Percentiles rank a stretch among this genome's conserved stretches.
phyloP scores from a whole-genome alignment of 2,797 vertebrate genomes.

The Macrochelys suwanniensis region DNA sequence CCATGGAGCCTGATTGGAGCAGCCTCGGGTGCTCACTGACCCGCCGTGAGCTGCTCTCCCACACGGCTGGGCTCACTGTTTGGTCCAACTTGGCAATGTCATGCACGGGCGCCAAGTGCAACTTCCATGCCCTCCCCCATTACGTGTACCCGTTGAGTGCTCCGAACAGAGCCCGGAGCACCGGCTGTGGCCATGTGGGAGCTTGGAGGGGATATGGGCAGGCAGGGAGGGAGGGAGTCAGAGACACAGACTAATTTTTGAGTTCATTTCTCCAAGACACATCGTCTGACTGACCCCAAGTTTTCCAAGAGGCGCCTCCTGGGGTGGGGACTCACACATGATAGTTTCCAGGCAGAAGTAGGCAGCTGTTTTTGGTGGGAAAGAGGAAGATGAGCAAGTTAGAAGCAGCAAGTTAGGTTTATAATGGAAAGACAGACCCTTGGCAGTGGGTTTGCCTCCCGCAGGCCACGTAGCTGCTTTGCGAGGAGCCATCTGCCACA shows the following conservation, averaged over 20 bases:
- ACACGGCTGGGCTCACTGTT: too few relatives aligned
- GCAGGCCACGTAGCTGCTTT: neutral
- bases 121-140: too few relatives aligned
- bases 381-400: neutral
- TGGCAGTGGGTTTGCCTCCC: neutral
- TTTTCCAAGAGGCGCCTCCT: neutral
- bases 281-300: neutral
- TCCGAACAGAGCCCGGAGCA: neutral
- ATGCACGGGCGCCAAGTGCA: too few relatives aligned
- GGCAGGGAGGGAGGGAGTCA: neutral
- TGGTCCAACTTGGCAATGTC: too few relatives aligned
- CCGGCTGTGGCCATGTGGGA: too few relatives aligned
- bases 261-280: neutral
- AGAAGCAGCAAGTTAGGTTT: accelerated
- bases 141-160: too few relatives aligned
- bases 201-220: neutral
- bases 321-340: neutral
- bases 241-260: neutral
- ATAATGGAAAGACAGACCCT: neutral
- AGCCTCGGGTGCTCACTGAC: too few relatives aligned
- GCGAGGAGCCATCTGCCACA: neutral
- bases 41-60: too few relatives aligned
- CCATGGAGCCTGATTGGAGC: too few relatives aligned
- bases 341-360: neutral
- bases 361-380: neutral